Base-by-base conservation (phyloP, 2,113 vertebrate species). In the Labeo catla region DNA sequence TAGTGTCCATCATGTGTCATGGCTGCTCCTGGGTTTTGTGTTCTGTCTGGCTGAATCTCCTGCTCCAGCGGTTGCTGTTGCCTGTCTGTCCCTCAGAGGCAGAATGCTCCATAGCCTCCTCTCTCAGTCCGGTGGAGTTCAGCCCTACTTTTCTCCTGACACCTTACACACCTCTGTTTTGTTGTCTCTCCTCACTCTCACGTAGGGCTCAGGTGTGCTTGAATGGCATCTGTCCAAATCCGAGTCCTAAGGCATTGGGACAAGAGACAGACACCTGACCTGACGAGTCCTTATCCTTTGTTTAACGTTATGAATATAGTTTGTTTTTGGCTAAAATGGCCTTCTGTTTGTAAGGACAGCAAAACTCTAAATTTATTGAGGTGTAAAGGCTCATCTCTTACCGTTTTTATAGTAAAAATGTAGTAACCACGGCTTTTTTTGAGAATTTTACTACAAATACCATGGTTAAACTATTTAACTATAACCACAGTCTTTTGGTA, bases 1-100 rank as follows among this genome's bases (percentile, higher is more conserved):
- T 84, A 86, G 84, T 93, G 93, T 95, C 92, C 93, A 92, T 95
- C 93, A 94, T 90, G 91, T 94, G 94, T 95, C 94, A 94, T 90
- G 92, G 92, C 91, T 81, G 86, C 92, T 93, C 87, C 87, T 89
- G 89, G 90, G 91, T 93, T 94, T 93, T 90, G 89, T 93, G 93
- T 94, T 93, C 93, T 94, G 93, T 94, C 93, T 91, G 93, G 88
- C 91, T 92, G 92, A 92, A 91, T 94, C 92, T 94, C 92, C 92
- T 94, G 94, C 88, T 94, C 91, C 92, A 92, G 90, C 91, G 81
- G 90, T 91, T 89, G 86, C 89, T 61, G 80, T 81, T 90, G 92
- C 88, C 87, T 91, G 90, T 19, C 83, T 88, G 92, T 94, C 93
- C 93, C 93, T 94, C 87, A 90, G 93, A 94, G 93, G 93, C 90